phyloP scores from a whole-genome alignment of 1,140 invertebrate species.

The Halesus radiatus region DNA sequence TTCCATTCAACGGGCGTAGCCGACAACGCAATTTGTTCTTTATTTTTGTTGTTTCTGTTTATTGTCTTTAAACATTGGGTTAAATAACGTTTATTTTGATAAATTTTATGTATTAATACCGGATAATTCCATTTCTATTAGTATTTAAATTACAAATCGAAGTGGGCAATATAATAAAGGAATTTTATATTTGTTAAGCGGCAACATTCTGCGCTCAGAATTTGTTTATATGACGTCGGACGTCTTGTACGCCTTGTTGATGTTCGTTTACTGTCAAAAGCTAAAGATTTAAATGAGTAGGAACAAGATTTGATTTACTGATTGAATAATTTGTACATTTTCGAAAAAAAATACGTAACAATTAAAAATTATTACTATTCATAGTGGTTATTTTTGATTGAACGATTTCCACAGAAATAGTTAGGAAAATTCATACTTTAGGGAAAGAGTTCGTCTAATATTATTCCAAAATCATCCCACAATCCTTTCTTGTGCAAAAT shows the following conservation, averaged over 20 bases:
- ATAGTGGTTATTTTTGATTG: too few species aligned
- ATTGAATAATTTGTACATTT: not conserved
- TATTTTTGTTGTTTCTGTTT: not conserved
- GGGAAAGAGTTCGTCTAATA: too few species aligned
- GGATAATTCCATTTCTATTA: too few species aligned
- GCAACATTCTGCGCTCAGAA: conserved; percentile 40
- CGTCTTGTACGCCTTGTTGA: conserved; percentile 49
- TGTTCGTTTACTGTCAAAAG: conserved; percentile 43
- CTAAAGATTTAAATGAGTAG: not conserved
- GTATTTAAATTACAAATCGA: too few species aligned
- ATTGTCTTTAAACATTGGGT: not conserved
- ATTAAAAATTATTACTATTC: too few species aligned
- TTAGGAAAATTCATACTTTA: too few species aligned
- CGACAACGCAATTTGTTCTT: conserved; percentile 31
- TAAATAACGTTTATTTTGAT: too few species aligned
- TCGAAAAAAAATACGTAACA: too few species aligned
- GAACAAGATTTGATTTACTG: not conserved
- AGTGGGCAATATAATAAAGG: not conserved
- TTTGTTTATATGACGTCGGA: conserved; percentile 51
- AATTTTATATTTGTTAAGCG: conserved; percentile 17
- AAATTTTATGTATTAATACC: too few species aligned
- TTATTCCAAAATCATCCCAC: too few species aligned
- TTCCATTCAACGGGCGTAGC: conserved; percentile 68
- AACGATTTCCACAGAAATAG: too few species aligned
- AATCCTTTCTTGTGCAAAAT: too few species aligned